phyloP scores from a whole-genome alignment of 2,113 vertebrate genomes.

The Alligator sinensis region DNA sequence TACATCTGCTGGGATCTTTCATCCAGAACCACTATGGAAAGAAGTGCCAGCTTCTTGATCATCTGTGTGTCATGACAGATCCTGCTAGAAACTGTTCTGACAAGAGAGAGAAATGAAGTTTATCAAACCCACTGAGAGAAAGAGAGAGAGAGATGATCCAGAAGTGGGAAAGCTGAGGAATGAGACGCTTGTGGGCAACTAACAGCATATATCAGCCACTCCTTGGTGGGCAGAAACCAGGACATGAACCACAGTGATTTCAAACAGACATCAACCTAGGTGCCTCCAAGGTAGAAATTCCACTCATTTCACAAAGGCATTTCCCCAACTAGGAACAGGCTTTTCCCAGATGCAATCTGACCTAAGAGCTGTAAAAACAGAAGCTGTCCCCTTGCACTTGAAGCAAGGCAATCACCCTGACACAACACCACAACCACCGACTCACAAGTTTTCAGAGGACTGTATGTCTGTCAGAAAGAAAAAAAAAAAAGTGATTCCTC shows the following conservation, averaged over 20 bases:
- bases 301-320: not conserved
- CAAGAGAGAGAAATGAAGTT: not conserved
- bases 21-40: not conserved
- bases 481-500: not conserved
- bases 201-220: not conserved
- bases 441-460: not conserved
- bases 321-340: too few relatives aligned
- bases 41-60: not conserved
- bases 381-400: not conserved
- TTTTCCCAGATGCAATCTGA: rapidly evolving
- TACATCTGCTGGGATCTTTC: not conserved
- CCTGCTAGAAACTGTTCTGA: not conserved
- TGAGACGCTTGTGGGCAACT: not conserved
- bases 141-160: not conserved
- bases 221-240: not conserved
- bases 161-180: not conserved
- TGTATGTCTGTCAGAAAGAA: not conserved
- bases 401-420: not conserved
- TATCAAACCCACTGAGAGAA: not conserved
- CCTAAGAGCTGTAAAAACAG: not conserved
- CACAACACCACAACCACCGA: not conserved
- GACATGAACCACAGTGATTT: too few relatives aligned
- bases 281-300: not conserved
- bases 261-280: not conserved
- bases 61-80: not conserved